phyloP scores from a whole-genome alignment of 35 echinoderm and acorn worm species.

The Lytechinus pictus region DNA sequence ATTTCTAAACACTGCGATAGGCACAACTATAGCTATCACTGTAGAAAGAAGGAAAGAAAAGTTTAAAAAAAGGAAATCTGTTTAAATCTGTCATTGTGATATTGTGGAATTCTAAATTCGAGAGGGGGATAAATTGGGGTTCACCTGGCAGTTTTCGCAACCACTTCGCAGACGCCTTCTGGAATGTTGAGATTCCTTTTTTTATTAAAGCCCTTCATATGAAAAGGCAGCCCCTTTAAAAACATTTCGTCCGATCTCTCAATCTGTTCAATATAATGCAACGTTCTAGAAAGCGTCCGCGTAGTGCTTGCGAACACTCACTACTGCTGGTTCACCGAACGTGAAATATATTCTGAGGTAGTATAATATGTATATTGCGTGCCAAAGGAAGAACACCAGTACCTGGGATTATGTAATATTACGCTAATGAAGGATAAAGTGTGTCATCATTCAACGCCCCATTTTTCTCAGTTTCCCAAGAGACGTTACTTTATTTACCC shows the following conservation, averaged over 20 bases:
- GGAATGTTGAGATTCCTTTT: too few relatives aligned
- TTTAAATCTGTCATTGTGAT: too few relatives aligned
- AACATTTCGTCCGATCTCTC: too few relatives aligned
- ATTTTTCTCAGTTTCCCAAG: background rate
- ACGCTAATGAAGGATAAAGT: background rate
- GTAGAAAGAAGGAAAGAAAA: background rate
- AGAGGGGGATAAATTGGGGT: too few relatives aligned
- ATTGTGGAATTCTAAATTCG: too few relatives aligned
- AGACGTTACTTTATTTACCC: background rate
- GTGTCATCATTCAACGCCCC: background rate
- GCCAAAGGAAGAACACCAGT: background rate
- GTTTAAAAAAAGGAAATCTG: background rate
- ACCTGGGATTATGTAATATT: background rate
- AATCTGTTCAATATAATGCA: too few relatives aligned
- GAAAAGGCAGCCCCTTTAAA: too few relatives aligned
- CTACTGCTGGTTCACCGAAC: background rate
- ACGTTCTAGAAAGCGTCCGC: too few relatives aligned
- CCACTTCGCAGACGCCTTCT: too few relatives aligned
- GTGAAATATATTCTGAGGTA: background rate
- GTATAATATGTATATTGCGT: background rate
- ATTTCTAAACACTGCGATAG: background rate
- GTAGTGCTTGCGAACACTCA: too few relatives aligned
- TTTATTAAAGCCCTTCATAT: too few relatives aligned
- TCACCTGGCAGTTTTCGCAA: too few relatives aligned
- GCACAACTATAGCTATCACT: constrained; percentile 16